Evolutionary conservation across 2,113 vertebrate species (phyloP), one percentile per base, ranked within the genome.

Genomic region (Seriola quinqueradiata): DNA sequence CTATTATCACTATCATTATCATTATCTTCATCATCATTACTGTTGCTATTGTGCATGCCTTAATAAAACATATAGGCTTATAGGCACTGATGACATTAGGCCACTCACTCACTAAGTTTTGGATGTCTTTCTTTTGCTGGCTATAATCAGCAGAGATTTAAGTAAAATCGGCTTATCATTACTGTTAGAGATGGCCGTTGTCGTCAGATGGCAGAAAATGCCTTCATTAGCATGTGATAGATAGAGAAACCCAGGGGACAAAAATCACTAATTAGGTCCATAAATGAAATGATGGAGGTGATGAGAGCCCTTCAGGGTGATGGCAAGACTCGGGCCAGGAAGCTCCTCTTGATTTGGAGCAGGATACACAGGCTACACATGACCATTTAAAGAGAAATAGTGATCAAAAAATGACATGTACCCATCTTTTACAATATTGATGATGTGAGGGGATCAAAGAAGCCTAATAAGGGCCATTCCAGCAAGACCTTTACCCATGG

Each of bases 261-360:
- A 96, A 97, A 98, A 98, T 97, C 97, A 97, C 96, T 98, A 98
- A 99, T 98, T 98, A 97, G 95, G 93, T 93, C 92, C 93, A 95
- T 96, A 94, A 95, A 97, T 91, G 85, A 89, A 87, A 85, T 68
- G 65, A 85, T 79, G 74, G 69, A 68, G 82, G 70, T 80, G 90
- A 92, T 86, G 93, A 97, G 96, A 92, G 95, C 96, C 91, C 96
- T 96, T 96, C 93, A 95, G 94, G 93, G 92, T 73, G 92, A 92
- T 87, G 91, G 84, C 40, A 68, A 92, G 92, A 92, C 81, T 81
- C 84, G 93, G 95, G 94, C 91, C 84, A 82, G 86, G 82, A 93
- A 92, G 91, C 90, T 92, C 92, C 82, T 79, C 34, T 58, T 82
- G 32, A 86, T 92, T 82, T 82, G 77, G 19, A 38, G 42, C 25